phyloP scores from a whole-genome alignment of 2,113 vertebrate genomes.

The Potamarius usumacintae region DNA sequence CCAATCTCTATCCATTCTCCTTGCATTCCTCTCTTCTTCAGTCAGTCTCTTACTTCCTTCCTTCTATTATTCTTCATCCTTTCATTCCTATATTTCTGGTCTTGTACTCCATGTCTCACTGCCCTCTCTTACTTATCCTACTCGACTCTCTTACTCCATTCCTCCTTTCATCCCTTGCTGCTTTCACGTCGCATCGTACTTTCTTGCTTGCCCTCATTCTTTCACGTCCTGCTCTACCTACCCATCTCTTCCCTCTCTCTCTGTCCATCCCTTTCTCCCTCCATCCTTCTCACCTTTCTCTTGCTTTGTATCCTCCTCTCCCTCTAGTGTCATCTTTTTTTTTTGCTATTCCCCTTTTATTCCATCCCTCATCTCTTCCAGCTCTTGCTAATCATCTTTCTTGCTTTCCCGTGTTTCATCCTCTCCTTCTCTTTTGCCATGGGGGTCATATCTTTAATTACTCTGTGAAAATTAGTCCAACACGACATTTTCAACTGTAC shows the following conservation, averaged over 20 bases:
- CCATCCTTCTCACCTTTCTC: background rate
- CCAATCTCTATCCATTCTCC: background rate
- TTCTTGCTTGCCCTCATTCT: background rate
- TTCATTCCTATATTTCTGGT: constrained; percentile 1
- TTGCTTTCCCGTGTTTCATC: background rate
- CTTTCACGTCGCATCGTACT: background rate
- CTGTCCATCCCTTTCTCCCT: background rate
- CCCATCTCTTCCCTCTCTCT: background rate
- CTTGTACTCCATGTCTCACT: background rate
- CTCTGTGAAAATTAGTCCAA: constrained; percentile 56
- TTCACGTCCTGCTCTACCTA: background rate
- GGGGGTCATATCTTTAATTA: constrained; percentile 54
- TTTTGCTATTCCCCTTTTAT: background rate
- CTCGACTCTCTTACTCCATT: background rate
- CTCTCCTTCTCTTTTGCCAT: background rate
- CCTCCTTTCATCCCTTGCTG: background rate
- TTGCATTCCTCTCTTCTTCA: background rate
- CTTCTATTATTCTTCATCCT: background rate
- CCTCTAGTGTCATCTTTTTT: background rate
- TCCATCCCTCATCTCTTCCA: too few relatives aligned
- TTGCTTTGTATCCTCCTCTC: background rate
- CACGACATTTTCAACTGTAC: constrained; percentile 47
- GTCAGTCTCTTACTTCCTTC: background rate
- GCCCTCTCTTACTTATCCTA: background rate
- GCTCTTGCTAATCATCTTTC: background rate